Evolutionary conservation across 2,797 vertebrate species (phyloP), one percentile per base, ranked within the genome.

Genomic region (Vireo griseus): DNA sequence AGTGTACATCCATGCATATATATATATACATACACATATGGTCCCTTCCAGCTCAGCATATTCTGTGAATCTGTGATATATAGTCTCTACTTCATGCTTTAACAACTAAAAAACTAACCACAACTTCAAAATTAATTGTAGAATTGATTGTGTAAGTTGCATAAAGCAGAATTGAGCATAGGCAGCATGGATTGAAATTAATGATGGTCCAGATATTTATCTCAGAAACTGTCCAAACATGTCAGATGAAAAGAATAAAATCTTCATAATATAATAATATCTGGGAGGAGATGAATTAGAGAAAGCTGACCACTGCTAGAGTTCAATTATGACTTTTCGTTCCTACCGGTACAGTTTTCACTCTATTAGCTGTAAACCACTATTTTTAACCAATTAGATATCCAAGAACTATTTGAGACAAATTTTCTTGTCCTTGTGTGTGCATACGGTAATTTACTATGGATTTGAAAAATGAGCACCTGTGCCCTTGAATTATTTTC

Each of bases 401-500:
- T 67, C 63, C 44, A 3, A 57, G 28, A 95, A 75, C 6, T 89
- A 44, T 63, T 62, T 74, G 25, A 86, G 31, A 69, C 2, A 10
- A 44, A 45, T 93, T 92, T 93, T 75, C 18, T 42, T 92, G 31
- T 79, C 51, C 63, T 37, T 77, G 7, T 82, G 10, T 75, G 47
- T 58, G 47, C 7, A 52, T n/a, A 45, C 1, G 50, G 6, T 86
- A 88, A 93, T 81, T 93, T 92, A 47, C 17, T 82, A 39, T 45
- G 81, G n/a, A 75, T 95, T 90, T 80, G 15, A 44, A 76, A 94
- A 95, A 48, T 10, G 2, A 52, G 13, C 16, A 1, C 39, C 3
- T 37, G n/a, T 86, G 40, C 14, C 37, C 71, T 94, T 93, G 31
- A 89, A 79, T 96, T 96, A 93, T 54, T 28, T 87, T 26, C 13